Evolutionary conservation across 1,140 invertebrate genomes (phyloP).

Genomic region (Trichogramma pretiosum): DNA sequence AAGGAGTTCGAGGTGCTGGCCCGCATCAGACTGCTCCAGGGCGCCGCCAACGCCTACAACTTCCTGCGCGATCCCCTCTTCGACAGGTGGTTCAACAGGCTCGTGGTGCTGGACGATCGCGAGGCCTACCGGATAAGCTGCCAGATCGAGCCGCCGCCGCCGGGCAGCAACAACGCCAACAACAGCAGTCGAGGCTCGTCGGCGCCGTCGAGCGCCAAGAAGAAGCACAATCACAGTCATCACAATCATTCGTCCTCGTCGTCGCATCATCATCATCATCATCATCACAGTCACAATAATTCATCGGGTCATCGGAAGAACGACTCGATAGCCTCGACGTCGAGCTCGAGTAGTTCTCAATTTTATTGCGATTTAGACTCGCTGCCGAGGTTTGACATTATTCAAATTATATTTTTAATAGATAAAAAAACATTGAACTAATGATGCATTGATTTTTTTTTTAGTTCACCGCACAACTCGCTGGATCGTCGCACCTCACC

Average conservation of each 20-base stretch:
- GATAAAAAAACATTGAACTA: no score
- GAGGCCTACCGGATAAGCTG: constrained; percentile 87
- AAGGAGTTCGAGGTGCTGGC: constrained; percentile 99
- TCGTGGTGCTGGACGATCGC: constrained; percentile 79
- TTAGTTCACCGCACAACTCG: constrained; percentile 66
- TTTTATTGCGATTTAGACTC: constrained; percentile 75
- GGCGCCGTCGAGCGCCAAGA: constrained; percentile 28
- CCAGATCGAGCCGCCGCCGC: constrained; percentile 70
- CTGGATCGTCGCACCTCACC: constrained; percentile 65
- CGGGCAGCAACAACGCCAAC: constrained; percentile 35
- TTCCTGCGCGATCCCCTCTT: constrained; percentile 75
- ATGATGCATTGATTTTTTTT: no score
- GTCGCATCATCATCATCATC: constrained; percentile 30
- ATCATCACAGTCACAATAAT: constrained; percentile 29
- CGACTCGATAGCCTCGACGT: constrained; percentile 83
- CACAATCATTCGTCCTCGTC: constrained; percentile 27
- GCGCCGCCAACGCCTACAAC: constrained; percentile 94
- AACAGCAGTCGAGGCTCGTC: no score
- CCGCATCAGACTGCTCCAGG: constrained; percentile 91
- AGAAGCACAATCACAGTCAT: constrained; percentile 30
- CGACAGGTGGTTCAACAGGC: constrained; percentile 86
- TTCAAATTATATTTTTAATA: no score
- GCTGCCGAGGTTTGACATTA: constrained; percentile 38
- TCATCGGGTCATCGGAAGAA: constrained; percentile 71
- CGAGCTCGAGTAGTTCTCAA: constrained; percentile 75